Evolutionary conservation across 2,888 invertebrate species (phyloP).

Genomic region (Limenitis camilla): DNA sequence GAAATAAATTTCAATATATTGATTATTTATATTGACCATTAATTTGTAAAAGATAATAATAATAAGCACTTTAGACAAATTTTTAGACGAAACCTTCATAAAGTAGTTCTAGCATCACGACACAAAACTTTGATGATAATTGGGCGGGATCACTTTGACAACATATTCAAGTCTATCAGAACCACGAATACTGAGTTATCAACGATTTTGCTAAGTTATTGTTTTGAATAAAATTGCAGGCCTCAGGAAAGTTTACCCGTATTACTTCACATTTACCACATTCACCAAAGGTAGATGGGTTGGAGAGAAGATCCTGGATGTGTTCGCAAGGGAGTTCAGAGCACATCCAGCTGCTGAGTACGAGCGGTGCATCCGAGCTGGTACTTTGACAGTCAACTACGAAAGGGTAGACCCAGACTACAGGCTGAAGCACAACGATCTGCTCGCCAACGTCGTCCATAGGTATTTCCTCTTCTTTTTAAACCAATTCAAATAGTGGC

Average conservation of each 20-base stretch:
- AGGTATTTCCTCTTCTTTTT: conserved; percentile 76
- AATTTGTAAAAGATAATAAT: no score
- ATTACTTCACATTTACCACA: conserved; percentile 96
- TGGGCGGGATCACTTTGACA: no score
- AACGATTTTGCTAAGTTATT: not conserved
- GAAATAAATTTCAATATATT: no score
- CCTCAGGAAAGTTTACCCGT: conserved; percentile 96
- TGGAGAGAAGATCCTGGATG: conserved; percentile 92
- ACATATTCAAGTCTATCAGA: no score
- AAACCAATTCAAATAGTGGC: conserved; percentile 11
- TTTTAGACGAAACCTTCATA: no score
- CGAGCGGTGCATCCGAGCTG: conserved; percentile 91
- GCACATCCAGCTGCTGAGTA: conserved; percentile 96
- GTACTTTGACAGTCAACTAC: conserved; percentile 94
- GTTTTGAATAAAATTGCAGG: conserved; percentile 69
- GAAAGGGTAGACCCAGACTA: conserved; percentile 93
- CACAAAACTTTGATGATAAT: no score
- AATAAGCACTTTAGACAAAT: no score
- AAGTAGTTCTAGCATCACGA: no score
- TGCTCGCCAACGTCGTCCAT: conserved; percentile 94
- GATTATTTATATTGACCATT: no score
- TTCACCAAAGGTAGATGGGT: conserved; percentile 98
- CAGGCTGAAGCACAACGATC: conserved; percentile 92
- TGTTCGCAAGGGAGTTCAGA: conserved; percentile 93
- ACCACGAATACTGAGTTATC: not conserved